phyloP scores from a whole-genome alignment of 1,140 invertebrate genomes.

The Drosophila leontia region DNA sequence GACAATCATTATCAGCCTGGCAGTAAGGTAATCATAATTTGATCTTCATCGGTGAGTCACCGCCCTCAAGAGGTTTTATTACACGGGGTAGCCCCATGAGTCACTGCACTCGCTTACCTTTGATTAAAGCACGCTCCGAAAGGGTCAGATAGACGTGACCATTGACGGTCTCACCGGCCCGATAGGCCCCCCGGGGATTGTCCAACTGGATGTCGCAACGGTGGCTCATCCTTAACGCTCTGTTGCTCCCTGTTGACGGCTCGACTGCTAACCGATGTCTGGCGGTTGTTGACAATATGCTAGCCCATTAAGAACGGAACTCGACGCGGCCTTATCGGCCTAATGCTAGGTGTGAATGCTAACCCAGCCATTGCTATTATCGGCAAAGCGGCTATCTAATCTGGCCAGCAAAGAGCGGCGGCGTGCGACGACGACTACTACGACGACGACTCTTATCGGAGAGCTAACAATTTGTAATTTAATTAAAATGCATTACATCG shows the following conservation, averaged over 20 bases:
- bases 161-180: constrained; percentile 68
- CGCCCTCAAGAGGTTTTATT: constrained; percentile 10
- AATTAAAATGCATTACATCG: constrained; percentile 61
- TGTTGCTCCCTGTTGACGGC: constrained; percentile 30
- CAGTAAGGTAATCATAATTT: background rate
- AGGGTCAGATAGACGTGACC: constrained; percentile 59
- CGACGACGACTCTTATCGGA: constrained; percentile 22
- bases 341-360: constrained; percentile 35
- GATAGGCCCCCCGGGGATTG: constrained; percentile 55
- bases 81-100: constrained; percentile 29
- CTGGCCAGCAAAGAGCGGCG: constrained; percentile 11
- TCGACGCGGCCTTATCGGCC: constrained; percentile 46
- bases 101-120: constrained; percentile 58
- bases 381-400: constrained; percentile 58
- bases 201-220: constrained; percentile 67
- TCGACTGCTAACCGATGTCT: constrained; percentile 45
- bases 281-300: constrained; percentile 46
- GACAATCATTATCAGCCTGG: constrained; percentile 13
- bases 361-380: constrained; percentile 41
- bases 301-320: constrained; percentile 52
- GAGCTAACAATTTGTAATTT: constrained; percentile 55
- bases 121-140: constrained; percentile 66
- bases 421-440: constrained; percentile 16
- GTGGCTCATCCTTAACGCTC: constrained; percentile 46
- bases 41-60: constrained; percentile 43